Evolutionary conservation across 2,888 invertebrate genomes (phyloP).

Genomic region (Callosobruchus maculatus): DNA sequence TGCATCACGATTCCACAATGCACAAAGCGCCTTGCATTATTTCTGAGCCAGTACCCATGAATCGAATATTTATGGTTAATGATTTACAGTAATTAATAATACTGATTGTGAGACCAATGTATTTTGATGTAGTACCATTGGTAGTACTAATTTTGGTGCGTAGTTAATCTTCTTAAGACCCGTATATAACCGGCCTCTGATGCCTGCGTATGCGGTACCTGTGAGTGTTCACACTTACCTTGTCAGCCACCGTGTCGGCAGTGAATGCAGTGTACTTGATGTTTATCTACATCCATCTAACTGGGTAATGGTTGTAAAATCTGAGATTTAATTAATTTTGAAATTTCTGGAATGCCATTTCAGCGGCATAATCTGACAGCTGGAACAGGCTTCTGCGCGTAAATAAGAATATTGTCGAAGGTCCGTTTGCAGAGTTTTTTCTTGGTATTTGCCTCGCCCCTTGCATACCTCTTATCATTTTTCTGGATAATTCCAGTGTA

Average conservation of each 20-base stretch:
- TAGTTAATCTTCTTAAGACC: no score
- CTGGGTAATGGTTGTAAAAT: not conserved
- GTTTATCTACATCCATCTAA: not conserved
- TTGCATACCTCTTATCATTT: not conserved
- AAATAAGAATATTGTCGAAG: not conserved
- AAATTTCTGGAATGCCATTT: conserved; percentile 9
- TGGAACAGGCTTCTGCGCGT: not conserved
- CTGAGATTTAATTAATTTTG: conserved; percentile 8
- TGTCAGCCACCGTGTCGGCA: not conserved
- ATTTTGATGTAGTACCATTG: no score
- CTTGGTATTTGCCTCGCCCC: not conserved
- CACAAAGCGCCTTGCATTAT: no score
- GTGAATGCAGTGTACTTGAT: not conserved
- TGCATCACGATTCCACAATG: no score
- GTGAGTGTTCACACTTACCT: not conserved
- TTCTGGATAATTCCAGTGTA: not conserved
- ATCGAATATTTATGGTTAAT: no score
- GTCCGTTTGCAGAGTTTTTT: not conserved
- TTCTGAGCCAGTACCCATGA: no score
- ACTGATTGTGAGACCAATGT: no score
- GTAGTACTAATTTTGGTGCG: no score
- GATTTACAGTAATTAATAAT: no score
- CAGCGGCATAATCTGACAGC: not conserved
- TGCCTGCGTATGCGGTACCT: not conserved
- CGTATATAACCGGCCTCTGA: no score